A percentile compares a stretch with the other conserved stretches of the same genome.
Evolutionary conservation across 2,888 invertebrate genomes (phyloP).

Genomic region (Nomada hirtipes): DNA sequence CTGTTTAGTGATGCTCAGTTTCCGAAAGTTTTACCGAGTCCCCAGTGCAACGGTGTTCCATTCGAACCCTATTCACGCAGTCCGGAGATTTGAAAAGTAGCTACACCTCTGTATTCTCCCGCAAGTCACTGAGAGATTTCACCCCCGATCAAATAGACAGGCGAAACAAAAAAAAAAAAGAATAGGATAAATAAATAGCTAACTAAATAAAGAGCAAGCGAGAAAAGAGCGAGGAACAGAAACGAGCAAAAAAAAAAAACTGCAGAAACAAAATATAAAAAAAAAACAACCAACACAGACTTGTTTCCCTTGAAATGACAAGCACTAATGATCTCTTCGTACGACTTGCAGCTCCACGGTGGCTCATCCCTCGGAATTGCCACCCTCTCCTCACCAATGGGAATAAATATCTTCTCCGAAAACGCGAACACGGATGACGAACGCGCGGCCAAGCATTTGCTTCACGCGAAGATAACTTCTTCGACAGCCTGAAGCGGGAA

Average conservation of each 20-base stretch:
- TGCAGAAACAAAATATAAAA: neutral
- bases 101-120: slow-evolving; percentile 48
- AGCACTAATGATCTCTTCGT: slow-evolving; percentile 70
- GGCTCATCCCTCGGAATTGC: slow-evolving; percentile 98
- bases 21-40: slow-evolving; percentile 37
- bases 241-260: slow-evolving; percentile 18
- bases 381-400: slow-evolving; percentile 99
- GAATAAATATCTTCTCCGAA: slow-evolving; percentile 87
- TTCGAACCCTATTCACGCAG: slow-evolving; percentile 13
- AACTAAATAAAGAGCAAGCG: neutral
- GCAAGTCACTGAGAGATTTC: slow-evolving; percentile 40
- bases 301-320: slow-evolving; percentile 34
- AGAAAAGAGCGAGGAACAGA: slow-evolving; percentile 2
- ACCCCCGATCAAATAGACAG: slow-evolving; percentile 14
- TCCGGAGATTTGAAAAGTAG: slow-evolving; percentile 48
- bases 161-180: slow-evolving; percentile 3
- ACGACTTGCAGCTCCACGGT: slow-evolving; percentile 94
- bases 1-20: neutral
- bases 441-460: slow-evolving; percentile 37
- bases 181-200: neutral
- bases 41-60: slow-evolving; percentile 23
- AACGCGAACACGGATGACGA: slow-evolving; percentile 50
- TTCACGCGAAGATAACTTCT: slow-evolving; percentile 54
- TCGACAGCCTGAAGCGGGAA: slow-evolving; percentile 50
- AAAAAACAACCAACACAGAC: slow-evolving; percentile 14